Base-by-base conservation (phyloP, 2,888 invertebrate genomes). In the Ophioninae sp. region DNA sequence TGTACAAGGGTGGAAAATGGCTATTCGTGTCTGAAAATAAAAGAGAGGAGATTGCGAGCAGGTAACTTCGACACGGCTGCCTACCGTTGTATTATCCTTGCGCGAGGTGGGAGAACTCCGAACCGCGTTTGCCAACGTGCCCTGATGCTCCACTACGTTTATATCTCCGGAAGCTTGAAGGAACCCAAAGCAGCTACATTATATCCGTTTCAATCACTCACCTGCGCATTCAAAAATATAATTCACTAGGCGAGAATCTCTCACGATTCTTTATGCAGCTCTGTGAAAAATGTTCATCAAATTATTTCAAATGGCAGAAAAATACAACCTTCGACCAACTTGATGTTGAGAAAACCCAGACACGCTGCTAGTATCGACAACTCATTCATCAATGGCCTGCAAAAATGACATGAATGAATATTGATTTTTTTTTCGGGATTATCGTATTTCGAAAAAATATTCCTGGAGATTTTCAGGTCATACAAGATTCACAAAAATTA, bases 151-250 rank as follows among this genome's bases (percentile, higher is more conserved):
- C 87, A 77, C 89, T 87, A 87, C 87, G 89, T 88, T 89, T 90
- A 90, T 90, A 90, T 90, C 89, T 89, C 87, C 85, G 88, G 87
- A 89, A 90, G 84, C 85, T 78, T 79, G 83, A 80, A 83, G 83
- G 85, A 85, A 78, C 75, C 63, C 8, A 77, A 30, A 85, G 86
- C 75, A 37, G 41, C 64, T 20, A 64, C 20, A 58, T 63, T 64
- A 74, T 69, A 51, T 58, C 22, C 63, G 64, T 69, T 44, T 59
- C 44, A 56, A 59, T 76, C 22, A 51, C n/a, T 71, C 39, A 64
- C 17, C 39, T 63, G 64, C 71, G 76, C 59, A 75, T 56, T 23
- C n/a, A 58, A 41, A 13, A 23, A 61, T n/a, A 23, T 20, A 65
- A 30, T 30, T 30, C 13, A 68, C 22, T 37, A n/a, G n/a, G 30